Conservation (phyloP, 2,888 invertebrate genomes). For the Andrena dorsata region DNA sequence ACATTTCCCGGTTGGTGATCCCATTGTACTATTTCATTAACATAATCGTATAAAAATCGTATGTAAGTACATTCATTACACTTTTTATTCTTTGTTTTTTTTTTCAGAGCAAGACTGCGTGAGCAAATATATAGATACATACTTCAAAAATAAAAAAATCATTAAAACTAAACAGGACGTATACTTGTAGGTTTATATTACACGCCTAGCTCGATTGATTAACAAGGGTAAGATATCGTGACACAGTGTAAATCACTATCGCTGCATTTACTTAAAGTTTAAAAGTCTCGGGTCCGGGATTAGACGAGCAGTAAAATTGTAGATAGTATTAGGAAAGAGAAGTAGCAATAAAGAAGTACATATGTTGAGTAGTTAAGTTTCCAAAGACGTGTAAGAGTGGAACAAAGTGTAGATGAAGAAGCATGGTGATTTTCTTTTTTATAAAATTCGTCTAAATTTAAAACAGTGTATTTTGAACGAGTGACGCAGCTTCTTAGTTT, state of each 20-base stretch:
- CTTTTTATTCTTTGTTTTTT: slow-evolving; percentile 28
- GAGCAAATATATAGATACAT: slow-evolving; percentile 86
- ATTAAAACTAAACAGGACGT: slow-evolving; percentile 86
- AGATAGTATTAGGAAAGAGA: slow-evolving; percentile 16
- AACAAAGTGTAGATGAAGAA: slow-evolving; percentile 28
- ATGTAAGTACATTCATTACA: slow-evolving; percentile 3
- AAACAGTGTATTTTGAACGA: slow-evolving; percentile 1
- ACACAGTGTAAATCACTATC: not conserved
- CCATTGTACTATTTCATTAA: slow-evolving; percentile 10
- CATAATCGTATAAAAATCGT: slow-evolving; percentile 15
- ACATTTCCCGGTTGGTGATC: slow-evolving; percentile 86
- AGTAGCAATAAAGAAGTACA: slow-evolving; percentile 14
- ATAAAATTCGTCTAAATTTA: slow-evolving; percentile 9
- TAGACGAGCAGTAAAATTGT: slow-evolving; percentile 10
- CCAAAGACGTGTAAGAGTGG: slow-evolving; percentile 20
- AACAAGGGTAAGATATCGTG: slow-evolving; percentile 4
- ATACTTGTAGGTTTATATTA: slow-evolving; percentile 70
- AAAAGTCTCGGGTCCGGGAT: not conserved
- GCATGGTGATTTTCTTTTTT: slow-evolving; percentile 3
- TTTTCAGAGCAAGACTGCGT: slow-evolving; percentile 87
- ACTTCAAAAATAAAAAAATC: slow-evolving; percentile 86
- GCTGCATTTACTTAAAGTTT: slow-evolving; percentile 14
- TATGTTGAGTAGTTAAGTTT: slow-evolving; percentile 12
- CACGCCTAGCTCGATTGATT: slow-evolving; percentile 10
- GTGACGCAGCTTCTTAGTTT: not conserved